Conservation (phyloP, 2,113 vertebrate species). For the Aleadryas rufinucha region DNA sequence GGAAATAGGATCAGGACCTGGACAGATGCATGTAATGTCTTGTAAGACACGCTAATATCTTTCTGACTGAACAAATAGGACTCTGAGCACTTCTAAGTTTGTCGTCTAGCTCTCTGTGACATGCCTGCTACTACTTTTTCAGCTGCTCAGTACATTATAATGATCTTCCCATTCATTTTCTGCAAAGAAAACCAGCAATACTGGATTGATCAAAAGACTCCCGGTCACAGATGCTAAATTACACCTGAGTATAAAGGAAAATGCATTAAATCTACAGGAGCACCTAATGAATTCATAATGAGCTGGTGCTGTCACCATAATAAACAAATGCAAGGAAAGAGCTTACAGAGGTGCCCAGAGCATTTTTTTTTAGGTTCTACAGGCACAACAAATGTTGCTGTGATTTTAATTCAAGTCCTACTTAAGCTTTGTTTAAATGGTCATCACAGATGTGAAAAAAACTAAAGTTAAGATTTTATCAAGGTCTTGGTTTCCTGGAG, state of each 20-base stretch:
- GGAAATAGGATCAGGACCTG: background rate
- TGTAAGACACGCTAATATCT: background rate
- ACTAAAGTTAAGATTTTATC: background rate
- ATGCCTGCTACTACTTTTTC: background rate
- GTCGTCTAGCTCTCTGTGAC: background rate
- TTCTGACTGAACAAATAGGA: background rate
- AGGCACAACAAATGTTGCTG: background rate
- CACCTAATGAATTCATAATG: background rate
- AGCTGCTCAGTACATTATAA: background rate
- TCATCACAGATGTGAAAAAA: background rate
- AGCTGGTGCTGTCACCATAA: background rate
- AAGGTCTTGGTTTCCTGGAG: background rate
- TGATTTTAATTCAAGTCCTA: background rate
- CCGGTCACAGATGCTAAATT: background rate
- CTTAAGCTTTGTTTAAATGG: background rate
- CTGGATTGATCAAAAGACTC: background rate
- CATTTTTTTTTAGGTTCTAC: background rate
- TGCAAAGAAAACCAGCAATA: slow-evolving; percentile 11
- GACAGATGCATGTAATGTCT: background rate
- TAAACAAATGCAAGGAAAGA: background rate
- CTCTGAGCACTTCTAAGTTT: background rate
- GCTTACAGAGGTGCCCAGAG: background rate
- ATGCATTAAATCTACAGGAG: background rate
- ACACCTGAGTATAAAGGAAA: background rate
- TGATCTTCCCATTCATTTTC: slow-evolving; percentile 14